Percentiles rank a stretch among this genome's conserved stretches.
These are phyloP conservation scores for Epistrophella euchroma DNA, from an alignment of 2,888 invertebrate genomes.

Conservation along the genomic window DNA sequence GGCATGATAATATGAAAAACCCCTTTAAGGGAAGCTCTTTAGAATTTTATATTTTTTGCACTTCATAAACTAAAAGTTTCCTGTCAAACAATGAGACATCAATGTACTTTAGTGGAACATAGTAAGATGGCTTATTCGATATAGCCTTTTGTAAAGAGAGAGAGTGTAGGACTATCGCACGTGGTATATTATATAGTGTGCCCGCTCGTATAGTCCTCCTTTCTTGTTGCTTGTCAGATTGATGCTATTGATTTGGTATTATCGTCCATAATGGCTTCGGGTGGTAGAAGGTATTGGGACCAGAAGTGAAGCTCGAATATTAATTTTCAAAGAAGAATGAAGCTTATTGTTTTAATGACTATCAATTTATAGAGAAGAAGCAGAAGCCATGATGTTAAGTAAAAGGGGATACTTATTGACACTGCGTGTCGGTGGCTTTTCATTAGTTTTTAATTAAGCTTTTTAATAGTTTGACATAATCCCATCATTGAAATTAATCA, in stretches of 20 bases:
- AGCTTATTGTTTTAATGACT: slow-evolving; percentile 63
- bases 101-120: slow-evolving; percentile 54
- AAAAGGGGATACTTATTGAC: slow-evolving; percentile 53
- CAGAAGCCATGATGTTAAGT: not conserved
- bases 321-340: slow-evolving; percentile 59
- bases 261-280: slow-evolving; percentile 45
- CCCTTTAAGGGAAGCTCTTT: slow-evolving; percentile 58
- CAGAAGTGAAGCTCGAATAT: slow-evolving; percentile 50
- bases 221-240: slow-evolving; percentile 60
- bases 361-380: not conserved
- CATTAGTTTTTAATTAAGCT: slow-evolving; percentile 68
- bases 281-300: slow-evolving; percentile 17
- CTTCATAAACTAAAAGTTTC: slow-evolving; percentile 71
- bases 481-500: slow-evolving; percentile 71
- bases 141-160: slow-evolving; percentile 4
- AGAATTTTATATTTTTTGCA: slow-evolving; percentile 66
- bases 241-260: slow-evolving; percentile 73
- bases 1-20: slow-evolving; percentile 7
- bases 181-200: slow-evolving; percentile 9
- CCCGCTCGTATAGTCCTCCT: slow-evolving; percentile 11
- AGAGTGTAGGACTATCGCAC: slow-evolving; percentile 38
- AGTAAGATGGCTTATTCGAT: slow-evolving; percentile 46
- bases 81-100: slow-evolving; percentile 71
- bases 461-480: slow-evolving; percentile 73
- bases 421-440: slow-evolving; percentile 60